phyloP scores from a whole-genome alignment of 2,797 vertebrate species.

The Gallinago nigripennis region DNA sequence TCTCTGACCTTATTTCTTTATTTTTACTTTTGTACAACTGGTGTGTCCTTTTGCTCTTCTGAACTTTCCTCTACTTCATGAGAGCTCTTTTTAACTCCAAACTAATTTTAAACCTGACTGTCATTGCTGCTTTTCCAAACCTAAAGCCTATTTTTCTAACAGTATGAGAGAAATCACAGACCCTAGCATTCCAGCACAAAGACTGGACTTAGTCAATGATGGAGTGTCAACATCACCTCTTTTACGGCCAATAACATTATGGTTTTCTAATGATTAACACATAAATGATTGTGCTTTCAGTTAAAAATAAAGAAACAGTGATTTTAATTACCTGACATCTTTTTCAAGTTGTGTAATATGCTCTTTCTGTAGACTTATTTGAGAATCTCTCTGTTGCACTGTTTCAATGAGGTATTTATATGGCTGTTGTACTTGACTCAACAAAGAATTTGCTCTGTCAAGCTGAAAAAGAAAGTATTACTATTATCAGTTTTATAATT shows the following conservation, averaged over 20 bases:
- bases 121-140: not conserved
- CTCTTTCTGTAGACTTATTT: conserved; percentile 83
- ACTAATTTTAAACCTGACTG: not conserved
- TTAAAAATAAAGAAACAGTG: not conserved
- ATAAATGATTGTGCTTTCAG: not conserved
- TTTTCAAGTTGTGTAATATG: conserved; percentile 84
- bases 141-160: not conserved
- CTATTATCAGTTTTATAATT: not conserved
- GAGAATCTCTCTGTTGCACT: conserved; percentile 87
- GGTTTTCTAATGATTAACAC: not conserved
- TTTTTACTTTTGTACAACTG: not conserved
- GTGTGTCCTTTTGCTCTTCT: not conserved
- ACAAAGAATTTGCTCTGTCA: conserved; percentile 85
- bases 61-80: not conserved
- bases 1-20: not conserved
- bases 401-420: conserved; percentile 93
- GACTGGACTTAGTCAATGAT: not conserved
- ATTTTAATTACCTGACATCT: conserved; percentile 84
- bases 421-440: conserved; percentile 91
- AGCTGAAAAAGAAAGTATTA: conserved; percentile 76
- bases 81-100: not conserved
- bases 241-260: not conserved
- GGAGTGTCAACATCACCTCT: not conserved
- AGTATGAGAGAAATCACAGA: not conserved
- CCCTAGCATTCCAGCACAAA: not conserved